Evolutionary conservation across 1,140 invertebrate genomes (phyloP).

Genomic region (Hycleus cichorii): DNA sequence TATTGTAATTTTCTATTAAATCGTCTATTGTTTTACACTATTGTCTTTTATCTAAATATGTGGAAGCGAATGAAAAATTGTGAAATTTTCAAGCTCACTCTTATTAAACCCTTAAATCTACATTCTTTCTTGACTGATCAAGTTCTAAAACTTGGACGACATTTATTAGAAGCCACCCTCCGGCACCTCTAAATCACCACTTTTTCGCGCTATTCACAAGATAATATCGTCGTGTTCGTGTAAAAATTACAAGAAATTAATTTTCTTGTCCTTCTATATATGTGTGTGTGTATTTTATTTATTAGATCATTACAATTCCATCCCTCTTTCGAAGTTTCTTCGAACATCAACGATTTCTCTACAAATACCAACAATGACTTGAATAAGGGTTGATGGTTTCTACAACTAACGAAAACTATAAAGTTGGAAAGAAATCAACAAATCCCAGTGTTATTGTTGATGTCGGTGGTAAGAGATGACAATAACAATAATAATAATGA

Average conservation of each 20-base stretch:
- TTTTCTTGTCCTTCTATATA: constrained; percentile 15
- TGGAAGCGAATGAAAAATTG: too few species aligned
- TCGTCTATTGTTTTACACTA: too few species aligned
- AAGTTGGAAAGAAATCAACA: background rate
- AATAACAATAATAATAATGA: too few species aligned
- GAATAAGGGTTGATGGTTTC: background rate
- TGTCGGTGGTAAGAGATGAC: too few species aligned
- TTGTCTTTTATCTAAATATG: too few species aligned
- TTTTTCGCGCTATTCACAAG: constrained; percentile 19
- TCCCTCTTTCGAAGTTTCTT: background rate
- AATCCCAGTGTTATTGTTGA: too few species aligned
- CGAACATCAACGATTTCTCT: too few species aligned
- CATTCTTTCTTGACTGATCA: constrained; percentile 30
- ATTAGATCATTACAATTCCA: constrained; percentile 10
- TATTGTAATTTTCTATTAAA: too few species aligned
- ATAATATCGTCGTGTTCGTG: constrained; percentile 8
- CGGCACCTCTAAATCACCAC: constrained; percentile 26
- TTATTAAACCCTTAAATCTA: constrained; percentile 34
- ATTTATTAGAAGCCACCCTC: constrained; percentile 27
- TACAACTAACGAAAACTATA: background rate
- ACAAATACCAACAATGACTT: too few species aligned
- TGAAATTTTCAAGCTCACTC: constrained; percentile 2
- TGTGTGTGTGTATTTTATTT: constrained; percentile 8
- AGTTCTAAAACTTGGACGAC: constrained; percentile 30
- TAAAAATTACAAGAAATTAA: constrained; percentile 30